phyloP scores from a whole-genome alignment of 2,113 vertebrate genomes.

The Gymnorhina tibicen region DNA sequence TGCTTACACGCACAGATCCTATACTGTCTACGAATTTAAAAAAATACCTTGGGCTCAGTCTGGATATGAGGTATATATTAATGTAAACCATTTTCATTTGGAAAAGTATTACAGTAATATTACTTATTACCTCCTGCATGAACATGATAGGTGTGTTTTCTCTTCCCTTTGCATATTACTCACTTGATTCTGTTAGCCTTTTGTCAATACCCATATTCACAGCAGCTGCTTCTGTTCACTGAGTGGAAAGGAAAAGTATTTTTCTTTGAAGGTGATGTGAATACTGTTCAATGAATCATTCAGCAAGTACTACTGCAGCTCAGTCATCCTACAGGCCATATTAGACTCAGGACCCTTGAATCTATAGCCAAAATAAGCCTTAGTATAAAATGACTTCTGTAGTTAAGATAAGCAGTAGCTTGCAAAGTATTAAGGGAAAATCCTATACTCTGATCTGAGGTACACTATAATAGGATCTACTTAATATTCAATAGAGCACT shows the following conservation, averaged over 20 bases:
- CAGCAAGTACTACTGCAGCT: constrained; percentile 27
- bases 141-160: neutral
- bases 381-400: neutral
- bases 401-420: constrained; percentile 44
- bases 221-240: constrained; percentile 40
- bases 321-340: constrained; percentile 21
- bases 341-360: constrained; percentile 26
- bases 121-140: neutral
- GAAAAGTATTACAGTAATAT: neutral
- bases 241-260: constrained; percentile 44
- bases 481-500: constrained; percentile 45
- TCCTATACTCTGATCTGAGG: constrained; percentile 51
- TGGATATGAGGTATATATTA: neutral
- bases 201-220: constrained; percentile 42
- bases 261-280: constrained; percentile 50
- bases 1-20: neutral
- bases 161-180: neutral
- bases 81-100: neutral
- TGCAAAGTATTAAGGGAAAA: constrained; percentile 54
- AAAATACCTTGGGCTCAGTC: neutral
- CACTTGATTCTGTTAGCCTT: constrained; percentile 20
- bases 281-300: constrained; percentile 62
- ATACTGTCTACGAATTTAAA: neutral
- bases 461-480: constrained; percentile 47
- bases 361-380: constrained; percentile 38